Base-by-base conservation (phyloP, 2,888 invertebrate genomes). In the Drosophila diplacantha region DNA sequence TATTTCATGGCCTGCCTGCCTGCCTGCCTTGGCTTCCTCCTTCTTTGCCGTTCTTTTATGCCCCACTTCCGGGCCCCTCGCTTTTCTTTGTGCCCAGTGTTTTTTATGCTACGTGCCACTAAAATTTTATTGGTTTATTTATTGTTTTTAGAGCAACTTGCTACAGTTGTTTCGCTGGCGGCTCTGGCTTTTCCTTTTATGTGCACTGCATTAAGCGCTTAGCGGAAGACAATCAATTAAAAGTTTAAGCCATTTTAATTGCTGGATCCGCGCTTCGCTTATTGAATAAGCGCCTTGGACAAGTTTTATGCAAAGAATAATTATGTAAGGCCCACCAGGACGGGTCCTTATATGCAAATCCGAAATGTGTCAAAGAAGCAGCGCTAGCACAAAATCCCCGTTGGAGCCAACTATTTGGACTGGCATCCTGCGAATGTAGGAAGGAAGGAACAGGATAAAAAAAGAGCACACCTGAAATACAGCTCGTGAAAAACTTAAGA, bases 61-160 rank as follows among this genome's bases (percentile, higher is more conserved):
- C 58, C 64, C 46, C n/a, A 37, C 54, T 46, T 65, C 38, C 61
- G 50, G 29, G n/a, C 1, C 37, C 22, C 22, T 46, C 53, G 60
- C 56, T 41, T 49, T 34, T 57, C 43, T 58, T 72, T 55, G 49
- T 35, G 38, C 38, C 39, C 41, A 29, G 35, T 54, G 56, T 49
- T 73, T 75, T 73, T 71, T 71, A 44, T 65, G 71, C 52, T 68
- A 62, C 75, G 62, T 75, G 69, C 53, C 69, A 73, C 72, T 79
- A 70, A 73, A 75, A 79, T 69, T 73, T 70, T 65, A 79, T 73
- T 79, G 76, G 68, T 64, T 75, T 76, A 75, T 79, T 79, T 79
- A 79, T 75, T 79, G 70, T 79, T 63, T 72, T 69, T 59, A 61
- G 49, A 74, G 60, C 55, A 63, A 79, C 60, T 75, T 66, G 52